These are phyloP conservation scores for Ascaphus truei DNA, from an alignment of 2,113 vertebrate species.

Conservation along the genomic window DNA sequence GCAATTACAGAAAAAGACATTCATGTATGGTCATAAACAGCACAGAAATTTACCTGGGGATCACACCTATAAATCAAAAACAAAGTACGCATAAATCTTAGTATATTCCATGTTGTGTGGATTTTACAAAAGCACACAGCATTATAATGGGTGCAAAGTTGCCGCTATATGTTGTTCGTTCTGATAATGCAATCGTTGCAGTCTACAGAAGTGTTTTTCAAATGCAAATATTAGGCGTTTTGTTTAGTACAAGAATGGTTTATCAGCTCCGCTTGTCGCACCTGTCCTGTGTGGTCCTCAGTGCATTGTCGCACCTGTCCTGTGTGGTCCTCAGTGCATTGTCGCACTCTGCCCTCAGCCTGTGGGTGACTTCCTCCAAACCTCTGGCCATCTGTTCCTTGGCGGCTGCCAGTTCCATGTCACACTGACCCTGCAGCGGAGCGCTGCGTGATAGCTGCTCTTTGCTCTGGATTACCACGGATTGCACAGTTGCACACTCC, in stretches of 20 bases:
- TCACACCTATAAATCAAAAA: neutral
- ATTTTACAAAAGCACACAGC: no score
- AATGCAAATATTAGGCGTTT: no score
- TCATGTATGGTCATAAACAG: neutral
- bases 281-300: slow-evolving; percentile 66
- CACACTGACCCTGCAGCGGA: slow-evolving; percentile 46
- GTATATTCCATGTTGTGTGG: no score
- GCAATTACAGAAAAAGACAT: neutral
- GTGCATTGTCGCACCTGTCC: slow-evolving; percentile 39
- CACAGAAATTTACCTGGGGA: no score
- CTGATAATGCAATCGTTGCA: no score
- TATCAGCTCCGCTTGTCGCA: no score
- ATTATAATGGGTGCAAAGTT: no score
- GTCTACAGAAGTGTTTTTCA: no score
- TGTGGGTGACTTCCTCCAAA: slow-evolving; percentile 49
- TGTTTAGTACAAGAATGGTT: no score
- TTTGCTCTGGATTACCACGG: slow-evolving; percentile 35
- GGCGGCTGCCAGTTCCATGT: slow-evolving; percentile 52
- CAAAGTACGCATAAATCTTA: neutral
- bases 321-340: no score
- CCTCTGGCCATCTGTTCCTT: slow-evolving; percentile 53
- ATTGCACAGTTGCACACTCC: slow-evolving; percentile 59
- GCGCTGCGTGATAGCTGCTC: no score
- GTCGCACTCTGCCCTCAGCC: slow-evolving; percentile 58
- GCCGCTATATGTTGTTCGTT: no score